phyloP scores from a whole-genome alignment of 1,140 invertebrate genomes.

The Formica selysi region DNA sequence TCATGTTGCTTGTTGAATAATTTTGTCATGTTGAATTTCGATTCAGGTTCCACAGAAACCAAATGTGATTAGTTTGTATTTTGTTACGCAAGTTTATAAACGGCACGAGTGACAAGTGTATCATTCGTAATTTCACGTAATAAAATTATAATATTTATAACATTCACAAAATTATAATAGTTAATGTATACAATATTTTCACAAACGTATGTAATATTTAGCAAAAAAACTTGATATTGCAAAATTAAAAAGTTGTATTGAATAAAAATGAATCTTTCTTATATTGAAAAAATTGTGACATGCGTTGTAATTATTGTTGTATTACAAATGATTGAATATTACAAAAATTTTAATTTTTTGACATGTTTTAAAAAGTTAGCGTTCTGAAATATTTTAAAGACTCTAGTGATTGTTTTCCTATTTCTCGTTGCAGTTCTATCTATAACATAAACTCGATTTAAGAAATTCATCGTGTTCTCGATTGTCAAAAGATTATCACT shows the following conservation, averaged over 20 bases:
- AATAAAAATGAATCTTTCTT: background rate
- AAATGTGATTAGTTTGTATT: conserved; percentile 5
- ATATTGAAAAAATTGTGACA: background rate
- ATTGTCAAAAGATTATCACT: background rate
- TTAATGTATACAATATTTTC: background rate
- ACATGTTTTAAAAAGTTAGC: background rate
- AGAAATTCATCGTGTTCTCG: background rate
- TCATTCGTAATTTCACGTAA: background rate
- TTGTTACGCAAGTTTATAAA: conserved; percentile 8
- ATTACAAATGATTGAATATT: background rate
- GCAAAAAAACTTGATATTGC: background rate
- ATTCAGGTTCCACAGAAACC: background rate
- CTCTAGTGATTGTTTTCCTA: background rate
- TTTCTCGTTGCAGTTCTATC: background rate
- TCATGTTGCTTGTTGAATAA: conserved; percentile 12
- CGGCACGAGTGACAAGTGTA: background rate
- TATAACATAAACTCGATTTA: background rate
- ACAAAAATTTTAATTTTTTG: background rate
- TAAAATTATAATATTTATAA: background rate
- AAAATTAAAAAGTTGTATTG: conserved; percentile 2
- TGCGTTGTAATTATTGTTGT: background rate
- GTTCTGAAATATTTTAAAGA: too few species aligned
- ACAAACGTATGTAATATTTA: background rate
- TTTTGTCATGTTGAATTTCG: conserved; percentile 31
- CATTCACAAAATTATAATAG: background rate